Base-by-base conservation (phyloP, 2,888 invertebrate species). In the Synanthedon myopaeformis region DNA sequence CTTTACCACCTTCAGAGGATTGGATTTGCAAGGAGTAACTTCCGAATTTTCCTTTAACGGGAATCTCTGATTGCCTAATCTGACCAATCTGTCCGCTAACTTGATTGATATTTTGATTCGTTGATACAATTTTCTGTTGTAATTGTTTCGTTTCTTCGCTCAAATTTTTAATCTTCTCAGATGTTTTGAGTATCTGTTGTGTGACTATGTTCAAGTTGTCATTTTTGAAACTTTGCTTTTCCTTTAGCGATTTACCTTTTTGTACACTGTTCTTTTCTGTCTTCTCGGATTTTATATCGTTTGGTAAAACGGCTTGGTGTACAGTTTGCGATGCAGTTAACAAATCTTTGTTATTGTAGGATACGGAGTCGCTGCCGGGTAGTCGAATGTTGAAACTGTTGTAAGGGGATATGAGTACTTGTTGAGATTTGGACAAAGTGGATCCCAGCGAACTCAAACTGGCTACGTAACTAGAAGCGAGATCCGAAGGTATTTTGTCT, bases 1-100 rank as follows among this genome's bases (percentile, higher is more conserved):
- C 86, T 0, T 87, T 85, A 50, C 70, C 69, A 3, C 67, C 60
- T 71, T 86, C 66, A 0, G 93, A 91, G 0, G 93, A 87, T 66
- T 94, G 94, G 52, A 94, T 94, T 71, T 95, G 94, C 12, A 95
- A 77, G 1, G 92, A 92, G 68, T 94, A 95, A 3, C 90, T 89
- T 1, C 91, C 92, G 13, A 89, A 82, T 28, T 90, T 87, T 0
- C 90, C 91, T 65, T 89, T 88, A 0, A 89, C 65, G 0, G 90
- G 89, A 48, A 91, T 83, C 17, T 75, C 71, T 23, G 60, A 59
- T 8, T 63, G 55, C 2, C 55, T 56, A 12, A 57, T 58, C 42
- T 70, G 69, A 10, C 55, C 53, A 5, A 62, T 58, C 41, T 71
- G 70, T 0, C 67, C 62, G 23, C 61, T 69, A 0, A 61, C 63